These are phyloP conservation scores for Strigamia transsilvanica DNA, from an alignment of 2,888 invertebrate species.

Conservation along the genomic window DNA sequence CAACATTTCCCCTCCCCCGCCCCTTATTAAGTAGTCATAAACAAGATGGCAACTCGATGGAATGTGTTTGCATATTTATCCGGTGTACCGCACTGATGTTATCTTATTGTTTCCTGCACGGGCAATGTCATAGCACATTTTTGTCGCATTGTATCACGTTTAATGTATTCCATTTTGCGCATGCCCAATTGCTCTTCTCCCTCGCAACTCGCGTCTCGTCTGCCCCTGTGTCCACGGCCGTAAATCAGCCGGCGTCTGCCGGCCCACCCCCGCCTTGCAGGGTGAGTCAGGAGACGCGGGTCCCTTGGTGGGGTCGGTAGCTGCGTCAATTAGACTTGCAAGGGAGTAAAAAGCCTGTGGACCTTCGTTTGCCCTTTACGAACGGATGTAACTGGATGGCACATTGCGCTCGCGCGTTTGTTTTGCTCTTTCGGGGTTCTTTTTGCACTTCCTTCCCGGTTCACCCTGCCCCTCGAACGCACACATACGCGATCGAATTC, in stretches of 20 bases:
- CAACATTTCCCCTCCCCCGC: background rate
- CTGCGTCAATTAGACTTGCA: slow-evolving; percentile 20
- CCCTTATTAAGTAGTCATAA: slow-evolving; percentile 42
- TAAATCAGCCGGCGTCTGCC: slow-evolving; percentile 28
- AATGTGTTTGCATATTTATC: slow-evolving; percentile 32
- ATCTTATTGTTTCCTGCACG: slow-evolving; percentile 25
- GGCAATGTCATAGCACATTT: background rate
- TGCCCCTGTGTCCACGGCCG: slow-evolving; percentile 37
- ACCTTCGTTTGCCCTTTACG: slow-evolving; percentile 35
- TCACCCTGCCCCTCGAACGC: background rate
- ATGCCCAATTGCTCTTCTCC: slow-evolving; percentile 18
- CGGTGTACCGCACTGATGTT: slow-evolving; percentile 12
- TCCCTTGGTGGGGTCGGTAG: slow-evolving; percentile 26
- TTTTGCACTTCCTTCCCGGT: background rate
- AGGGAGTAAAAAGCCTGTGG: slow-evolving; percentile 10
- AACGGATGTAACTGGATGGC: slow-evolving; percentile 32
- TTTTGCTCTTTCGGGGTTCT: background rate
- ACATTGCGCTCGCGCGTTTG: background rate
- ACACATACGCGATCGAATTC: slow-evolving; percentile 1
- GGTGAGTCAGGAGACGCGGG: slow-evolving; percentile 41
- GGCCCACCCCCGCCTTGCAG: background rate
- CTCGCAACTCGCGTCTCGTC: slow-evolving; percentile 9
- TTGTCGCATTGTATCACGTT: slow-evolving; percentile 42
- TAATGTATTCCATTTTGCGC: slow-evolving; percentile 36
- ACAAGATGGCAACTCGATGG: slow-evolving; percentile 39